Conservation (phyloP, 2,113 vertebrate genomes). For the Lepus timidus region DNA sequence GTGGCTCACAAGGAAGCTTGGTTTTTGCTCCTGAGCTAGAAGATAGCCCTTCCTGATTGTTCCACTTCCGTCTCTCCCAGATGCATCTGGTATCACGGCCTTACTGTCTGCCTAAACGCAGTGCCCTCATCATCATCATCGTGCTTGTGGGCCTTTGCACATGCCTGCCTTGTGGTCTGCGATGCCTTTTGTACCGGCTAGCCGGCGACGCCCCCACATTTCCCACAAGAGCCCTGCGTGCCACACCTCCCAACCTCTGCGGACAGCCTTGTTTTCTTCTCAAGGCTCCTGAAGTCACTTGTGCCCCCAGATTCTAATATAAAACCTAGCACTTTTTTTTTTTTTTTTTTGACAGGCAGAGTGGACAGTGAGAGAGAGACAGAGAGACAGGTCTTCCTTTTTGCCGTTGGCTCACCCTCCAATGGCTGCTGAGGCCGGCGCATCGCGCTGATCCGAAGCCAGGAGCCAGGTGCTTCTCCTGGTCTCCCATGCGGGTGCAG, state of each 20-base stretch:
- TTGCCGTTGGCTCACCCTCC: no score
- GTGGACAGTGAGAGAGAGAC: no score
- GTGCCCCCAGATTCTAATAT: not conserved
- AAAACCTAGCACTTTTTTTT: not conserved
- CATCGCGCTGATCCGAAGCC: no score
- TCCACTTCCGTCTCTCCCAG: not conserved
- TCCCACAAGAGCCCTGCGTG: no score
- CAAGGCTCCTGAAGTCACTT: not conserved
- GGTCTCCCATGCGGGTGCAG: no score
- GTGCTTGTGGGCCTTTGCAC: not conserved
- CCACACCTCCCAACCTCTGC: not conserved
- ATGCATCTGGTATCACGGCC: no score
- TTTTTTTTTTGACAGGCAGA: no score
- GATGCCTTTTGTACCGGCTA: rapidly evolving
- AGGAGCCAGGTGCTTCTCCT: no score
- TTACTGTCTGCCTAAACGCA: not conserved
- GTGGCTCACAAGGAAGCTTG: not conserved
- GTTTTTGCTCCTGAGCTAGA: not conserved
- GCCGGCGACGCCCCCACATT: rapidly evolving
- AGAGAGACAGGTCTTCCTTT: no score
- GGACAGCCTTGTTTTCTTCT: not conserved
- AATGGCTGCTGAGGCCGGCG: no score
- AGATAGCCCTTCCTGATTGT: not conserved
- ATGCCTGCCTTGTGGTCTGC: not conserved
- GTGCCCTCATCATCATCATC: rapidly evolving